Evolutionary conservation across 2,888 invertebrate species (phyloP).

Genomic region (Lamellibrachia satsuma): DNA sequence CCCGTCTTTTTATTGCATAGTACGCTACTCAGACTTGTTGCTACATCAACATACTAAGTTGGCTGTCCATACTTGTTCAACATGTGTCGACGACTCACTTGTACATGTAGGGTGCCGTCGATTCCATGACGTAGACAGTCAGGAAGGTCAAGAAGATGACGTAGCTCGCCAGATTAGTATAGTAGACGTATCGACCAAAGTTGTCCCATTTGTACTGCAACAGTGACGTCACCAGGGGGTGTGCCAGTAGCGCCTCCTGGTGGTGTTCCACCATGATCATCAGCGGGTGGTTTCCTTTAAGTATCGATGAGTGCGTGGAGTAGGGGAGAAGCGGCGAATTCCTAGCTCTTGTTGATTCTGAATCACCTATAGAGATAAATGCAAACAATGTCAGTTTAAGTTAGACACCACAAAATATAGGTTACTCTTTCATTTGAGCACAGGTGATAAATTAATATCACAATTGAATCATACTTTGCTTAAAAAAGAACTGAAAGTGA

Average conservation of each 20-base stretch:
- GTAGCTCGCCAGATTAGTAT: conserved; percentile 66
- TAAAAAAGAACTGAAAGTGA: neutral
- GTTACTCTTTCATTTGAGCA: neutral
- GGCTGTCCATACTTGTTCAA: neutral
- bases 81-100: neutral
- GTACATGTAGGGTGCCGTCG: conserved; percentile 21
- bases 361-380: neutral
- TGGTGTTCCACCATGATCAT: conserved; percentile 64
- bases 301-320: conserved; percentile 55
- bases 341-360: neutral
- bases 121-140: conserved; percentile 63
- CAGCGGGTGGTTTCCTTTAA: conserved; percentile 64
- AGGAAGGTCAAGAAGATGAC: conserved; percentile 65
- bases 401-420: neutral
- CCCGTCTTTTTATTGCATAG: too few species aligned
- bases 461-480: neutral
- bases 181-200: conserved; percentile 67
- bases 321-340: conserved; percentile 49
- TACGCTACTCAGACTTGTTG: too few species aligned
- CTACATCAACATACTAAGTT: neutral
- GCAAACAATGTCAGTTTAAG: neutral
- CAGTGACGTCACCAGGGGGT: conserved; percentile 67
- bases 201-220: conserved; percentile 68
- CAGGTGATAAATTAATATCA: neutral
- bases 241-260: conserved; percentile 65